Evolutionary conservation across 2,113 vertebrate species (phyloP).

Genomic region (Lagenorhynchus albirostris): DNA sequence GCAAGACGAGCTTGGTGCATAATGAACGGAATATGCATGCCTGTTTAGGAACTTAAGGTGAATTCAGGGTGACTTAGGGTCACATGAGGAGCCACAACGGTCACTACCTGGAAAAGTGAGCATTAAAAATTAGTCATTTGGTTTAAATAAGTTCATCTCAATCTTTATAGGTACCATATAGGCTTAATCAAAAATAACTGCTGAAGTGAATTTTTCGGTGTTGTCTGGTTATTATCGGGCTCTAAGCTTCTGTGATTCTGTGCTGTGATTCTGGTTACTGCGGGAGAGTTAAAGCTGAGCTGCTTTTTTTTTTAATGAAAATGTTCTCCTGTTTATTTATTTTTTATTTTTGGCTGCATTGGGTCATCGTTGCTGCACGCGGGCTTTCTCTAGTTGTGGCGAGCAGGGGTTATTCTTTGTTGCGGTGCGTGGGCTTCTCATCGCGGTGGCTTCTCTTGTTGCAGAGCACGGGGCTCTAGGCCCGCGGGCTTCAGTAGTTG

Average conservation of each 20-base stretch:
- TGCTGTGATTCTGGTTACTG: background rate
- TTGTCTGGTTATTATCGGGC: slow-evolving; percentile 8
- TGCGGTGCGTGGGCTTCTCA: too few relatives aligned
- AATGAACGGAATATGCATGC: slow-evolving; percentile 49
- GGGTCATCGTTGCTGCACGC: too few relatives aligned
- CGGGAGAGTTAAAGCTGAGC: background rate
- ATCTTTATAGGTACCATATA: slow-evolving; percentile 27
- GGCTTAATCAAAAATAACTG: slow-evolving; percentile 62
- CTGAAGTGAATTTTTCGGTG: slow-evolving; percentile 12
- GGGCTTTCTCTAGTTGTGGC: too few relatives aligned
- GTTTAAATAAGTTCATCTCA: slow-evolving; percentile 61
- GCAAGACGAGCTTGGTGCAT: slow-evolving; percentile 29
- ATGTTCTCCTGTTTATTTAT: too few relatives aligned
- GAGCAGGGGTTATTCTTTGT: too few relatives aligned
- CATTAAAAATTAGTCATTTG: slow-evolving; percentile 52
- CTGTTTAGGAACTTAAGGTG: slow-evolving; percentile 73
- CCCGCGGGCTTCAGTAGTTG: too few relatives aligned
- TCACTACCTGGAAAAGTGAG: slow-evolving; percentile 64
- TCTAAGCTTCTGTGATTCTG: background rate
- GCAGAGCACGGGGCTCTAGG: too few relatives aligned
- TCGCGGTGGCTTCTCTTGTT: too few relatives aligned
- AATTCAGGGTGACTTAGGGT: slow-evolving; percentile 68
- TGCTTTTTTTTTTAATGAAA: too few relatives aligned
- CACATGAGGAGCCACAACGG: background rate
- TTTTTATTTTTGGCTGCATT: too few relatives aligned